Evolutionary conservation across 2,888 invertebrate species (phyloP).

Genomic region (Dinocampus coccinellae): DNA sequence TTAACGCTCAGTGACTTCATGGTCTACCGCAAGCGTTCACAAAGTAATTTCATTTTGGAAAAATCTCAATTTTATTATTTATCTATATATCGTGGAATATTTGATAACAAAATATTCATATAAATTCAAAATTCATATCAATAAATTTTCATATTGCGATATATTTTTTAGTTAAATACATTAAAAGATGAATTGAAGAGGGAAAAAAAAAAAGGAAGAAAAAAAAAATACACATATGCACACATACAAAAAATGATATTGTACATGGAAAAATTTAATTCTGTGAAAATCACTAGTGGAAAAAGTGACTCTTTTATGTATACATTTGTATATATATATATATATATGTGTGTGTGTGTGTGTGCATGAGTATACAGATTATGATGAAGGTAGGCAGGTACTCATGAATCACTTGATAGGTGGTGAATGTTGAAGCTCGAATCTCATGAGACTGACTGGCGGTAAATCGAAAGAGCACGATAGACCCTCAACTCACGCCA

Average conservation of each 20-base stretch:
- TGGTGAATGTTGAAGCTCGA: not conserved
- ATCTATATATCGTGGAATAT: not conserved
- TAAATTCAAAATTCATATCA: no score
- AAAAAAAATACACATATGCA: no score
- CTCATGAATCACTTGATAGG: slow-evolving; percentile 18
- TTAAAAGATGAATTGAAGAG: not conserved
- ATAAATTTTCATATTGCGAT: no score
- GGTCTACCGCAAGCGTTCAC: not conserved
- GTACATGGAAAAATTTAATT: not conserved
- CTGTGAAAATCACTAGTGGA: not conserved
- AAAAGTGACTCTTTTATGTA: not conserved
- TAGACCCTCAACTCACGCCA: not conserved
- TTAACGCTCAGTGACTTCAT: slow-evolving; percentile 5
- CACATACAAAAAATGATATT: no score
- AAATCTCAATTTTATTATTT: not conserved
- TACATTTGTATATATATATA: not conserved
- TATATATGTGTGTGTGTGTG: not conserved
- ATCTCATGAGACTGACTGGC: slow-evolving; percentile 14
- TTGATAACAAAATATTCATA: not conserved
- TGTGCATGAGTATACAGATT: no score
- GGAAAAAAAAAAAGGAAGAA: not conserved
- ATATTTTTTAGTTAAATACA: no score
- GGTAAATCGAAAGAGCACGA: slow-evolving; percentile 10
- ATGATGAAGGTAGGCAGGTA: slow-evolving; percentile 5
- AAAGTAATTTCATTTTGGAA: not conserved